Evolutionary conservation across 2,113 vertebrate genomes (phyloP), one percentile per base, ranked within the genome.

Genomic region (Speoplatyrhinus poulsoni): DNA sequence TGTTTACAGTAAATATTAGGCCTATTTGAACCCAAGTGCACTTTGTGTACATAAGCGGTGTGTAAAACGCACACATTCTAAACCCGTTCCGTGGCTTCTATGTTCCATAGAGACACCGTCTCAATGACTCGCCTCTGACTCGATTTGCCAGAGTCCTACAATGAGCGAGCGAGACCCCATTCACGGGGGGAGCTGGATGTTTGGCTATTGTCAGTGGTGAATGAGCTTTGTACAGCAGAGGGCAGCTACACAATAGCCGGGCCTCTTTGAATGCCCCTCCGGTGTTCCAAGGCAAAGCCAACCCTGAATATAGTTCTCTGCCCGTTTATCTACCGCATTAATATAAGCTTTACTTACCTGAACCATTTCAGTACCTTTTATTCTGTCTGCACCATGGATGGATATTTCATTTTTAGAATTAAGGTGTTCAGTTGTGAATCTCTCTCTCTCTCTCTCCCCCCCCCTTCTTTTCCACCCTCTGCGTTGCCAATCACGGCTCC

Each of bases 71-170:
- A 16, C 26, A 49, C 60, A 76, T 70, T 74, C 72, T n/a, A 76
- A 79, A 88, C 68, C 82, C 70, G 74, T 80, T 74, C 71, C 65
- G 73, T 55, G 17, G 80, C 77, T 54, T 61, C 69, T 72, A 72
- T 36, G 46, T 73, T 70, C 59, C 55, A 67, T 60, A 67, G 80
- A 84, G 74, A 83, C 70, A 83, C 61, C 4, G 4, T 49, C 78
- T 83, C 76, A 86, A 76, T 87, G 83, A 86, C 83, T 83, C 67
- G 62, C 47, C 69, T 79, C 85, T 85, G 88, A 87, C 80, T 88
- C 83, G 71, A 75, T 82, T 83, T 80, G 79, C 85, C 17, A 52
- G 71, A 82, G 65, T 62, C 73, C 41, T 73, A 85, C 81, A 78
- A 81, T 82, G 77, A 70, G 82, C 73, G 61, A 79, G 76, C 57